These are phyloP conservation scores for Mareca penelope DNA, from an alignment of 2,797 vertebrate genomes.

Conservation along the genomic window DNA sequence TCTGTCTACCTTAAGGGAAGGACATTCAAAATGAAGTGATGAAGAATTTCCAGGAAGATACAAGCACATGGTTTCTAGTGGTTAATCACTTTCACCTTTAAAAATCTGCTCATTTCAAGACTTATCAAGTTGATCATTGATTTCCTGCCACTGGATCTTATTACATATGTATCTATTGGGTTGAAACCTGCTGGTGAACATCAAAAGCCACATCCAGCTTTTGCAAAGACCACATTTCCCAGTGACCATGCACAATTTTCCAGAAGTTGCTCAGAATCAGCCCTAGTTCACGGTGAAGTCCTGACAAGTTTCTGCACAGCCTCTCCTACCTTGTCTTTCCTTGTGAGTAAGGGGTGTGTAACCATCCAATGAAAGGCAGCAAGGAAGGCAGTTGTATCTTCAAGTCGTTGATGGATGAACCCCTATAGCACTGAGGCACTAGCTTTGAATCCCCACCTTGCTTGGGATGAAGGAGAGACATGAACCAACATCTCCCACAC, in stretches of 20 bases:
- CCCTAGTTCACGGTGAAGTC: neutral
- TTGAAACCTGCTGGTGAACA: neutral
- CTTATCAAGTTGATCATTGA: neutral
- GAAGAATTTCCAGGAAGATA: neutral
- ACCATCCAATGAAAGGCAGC: neutral
- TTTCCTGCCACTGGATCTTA: neutral
- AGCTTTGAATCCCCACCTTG: neutral
- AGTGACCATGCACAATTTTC: neutral
- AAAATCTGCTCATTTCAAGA: neutral
- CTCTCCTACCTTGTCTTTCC: neutral
- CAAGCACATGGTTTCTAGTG: neutral
- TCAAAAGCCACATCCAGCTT: neutral
- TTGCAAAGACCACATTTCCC: neutral
- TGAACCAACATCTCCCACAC: neutral
- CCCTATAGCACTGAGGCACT: neutral
- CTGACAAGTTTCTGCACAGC: neutral
- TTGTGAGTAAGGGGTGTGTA: neutral
- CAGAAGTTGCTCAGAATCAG: neutral
- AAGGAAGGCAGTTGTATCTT: neutral
- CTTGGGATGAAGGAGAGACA: neutral
- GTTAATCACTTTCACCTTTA: neutral
- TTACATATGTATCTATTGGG: neutral
- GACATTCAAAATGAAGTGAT: neutral
- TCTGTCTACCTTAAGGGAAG: neutral
- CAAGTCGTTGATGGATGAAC: too few relatives aligned